Conservation (phyloP, 2,113 vertebrate species). For the Festucalex cinctus region DNA sequence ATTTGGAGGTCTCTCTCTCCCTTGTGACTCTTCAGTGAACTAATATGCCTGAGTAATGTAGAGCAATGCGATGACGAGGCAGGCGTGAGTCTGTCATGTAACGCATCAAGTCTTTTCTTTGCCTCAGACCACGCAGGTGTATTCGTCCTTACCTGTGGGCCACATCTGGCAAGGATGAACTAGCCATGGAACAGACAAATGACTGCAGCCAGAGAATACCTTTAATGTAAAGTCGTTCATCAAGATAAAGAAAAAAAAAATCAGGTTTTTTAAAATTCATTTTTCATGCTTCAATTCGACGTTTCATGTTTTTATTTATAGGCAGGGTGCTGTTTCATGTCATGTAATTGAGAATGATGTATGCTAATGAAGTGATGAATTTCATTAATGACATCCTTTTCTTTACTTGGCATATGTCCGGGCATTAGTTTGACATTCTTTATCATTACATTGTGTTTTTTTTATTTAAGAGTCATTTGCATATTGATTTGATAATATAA, state of each 20-base stretch:
- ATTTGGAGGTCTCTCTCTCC: slow-evolving; percentile 63
- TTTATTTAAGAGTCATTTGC: slow-evolving; percentile 33
- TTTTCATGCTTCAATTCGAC: slow-evolving; percentile 38
- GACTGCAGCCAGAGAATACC: slow-evolving; percentile 52
- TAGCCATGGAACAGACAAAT: slow-evolving; percentile 43
- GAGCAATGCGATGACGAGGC: slow-evolving; percentile 54
- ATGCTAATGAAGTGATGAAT: slow-evolving; percentile 32
- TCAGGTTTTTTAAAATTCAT: slow-evolving; percentile 50
- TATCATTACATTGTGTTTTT: slow-evolving; percentile 26
- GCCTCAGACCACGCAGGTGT: slow-evolving; percentile 48
- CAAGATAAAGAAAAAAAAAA: slow-evolving; percentile 32
- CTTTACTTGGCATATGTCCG: slow-evolving; percentile 11
- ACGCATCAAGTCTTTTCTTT: slow-evolving; percentile 44
- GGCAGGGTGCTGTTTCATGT: slow-evolving; percentile 6
- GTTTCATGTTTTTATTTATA: slow-evolving; percentile 31
- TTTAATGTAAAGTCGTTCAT: slow-evolving; percentile 67
- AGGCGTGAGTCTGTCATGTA: slow-evolving; percentile 37
- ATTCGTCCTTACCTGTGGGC: slow-evolving; percentile 42
- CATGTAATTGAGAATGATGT: slow-evolving; percentile 19
- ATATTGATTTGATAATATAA: slow-evolving; percentile 55
- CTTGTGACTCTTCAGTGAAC: slow-evolving; percentile 63
- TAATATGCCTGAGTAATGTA: slow-evolving; percentile 54
- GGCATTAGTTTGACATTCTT: slow-evolving; percentile 16
- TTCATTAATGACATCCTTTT: slow-evolving; percentile 21
- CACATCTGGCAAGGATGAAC: slow-evolving; percentile 37